phyloP scores from a whole-genome alignment of 2,888 invertebrate species.

The Volucella bombylans region DNA sequence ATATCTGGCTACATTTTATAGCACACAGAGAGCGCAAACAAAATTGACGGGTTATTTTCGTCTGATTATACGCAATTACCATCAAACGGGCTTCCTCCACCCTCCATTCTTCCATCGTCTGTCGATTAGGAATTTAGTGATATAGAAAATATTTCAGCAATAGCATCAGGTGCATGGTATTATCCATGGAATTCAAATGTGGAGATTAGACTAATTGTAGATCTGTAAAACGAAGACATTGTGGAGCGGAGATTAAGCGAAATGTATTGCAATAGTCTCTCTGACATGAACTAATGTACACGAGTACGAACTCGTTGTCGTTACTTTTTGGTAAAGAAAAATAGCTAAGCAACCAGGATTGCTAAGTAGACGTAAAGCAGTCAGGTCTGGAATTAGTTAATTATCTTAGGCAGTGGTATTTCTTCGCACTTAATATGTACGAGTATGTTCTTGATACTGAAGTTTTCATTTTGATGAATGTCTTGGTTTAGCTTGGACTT shows the following conservation, averaged over 20 bases:
- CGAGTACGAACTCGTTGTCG: too few relatives aligned
- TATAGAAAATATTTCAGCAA: conserved; percentile 17
- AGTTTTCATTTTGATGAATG: too few relatives aligned
- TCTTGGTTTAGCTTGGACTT: too few relatives aligned
- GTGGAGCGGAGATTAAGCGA: conserved; percentile 3
- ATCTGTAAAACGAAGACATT: conserved; percentile 24
- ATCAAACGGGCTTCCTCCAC: neutral
- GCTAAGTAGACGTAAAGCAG: too few relatives aligned
- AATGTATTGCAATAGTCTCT: conserved; percentile 25
- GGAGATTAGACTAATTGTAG: conserved; percentile 56
- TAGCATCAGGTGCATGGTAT: conserved; percentile 47
- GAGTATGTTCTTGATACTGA: too few relatives aligned
- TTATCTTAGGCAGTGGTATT: too few relatives aligned
- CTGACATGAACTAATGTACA: neutral
- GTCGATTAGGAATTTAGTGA: conserved; percentile 44
- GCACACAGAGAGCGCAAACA: conserved; percentile 31
- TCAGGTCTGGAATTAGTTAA: too few relatives aligned
- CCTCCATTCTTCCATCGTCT: neutral
- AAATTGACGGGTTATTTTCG: conserved; percentile 53
- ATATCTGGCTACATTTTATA: conserved; percentile 35
- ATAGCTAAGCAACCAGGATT: too few relatives aligned
- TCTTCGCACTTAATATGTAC: too few relatives aligned
- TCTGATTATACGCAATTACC: conserved; percentile 57
- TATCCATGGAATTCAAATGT: conserved; percentile 23
- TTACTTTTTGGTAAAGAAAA: too few relatives aligned